Evolutionary conservation across 2,888 invertebrate genomes (phyloP), one percentile per base, ranked within the genome.

Genomic region (Amphiduros pacificus): DNA sequence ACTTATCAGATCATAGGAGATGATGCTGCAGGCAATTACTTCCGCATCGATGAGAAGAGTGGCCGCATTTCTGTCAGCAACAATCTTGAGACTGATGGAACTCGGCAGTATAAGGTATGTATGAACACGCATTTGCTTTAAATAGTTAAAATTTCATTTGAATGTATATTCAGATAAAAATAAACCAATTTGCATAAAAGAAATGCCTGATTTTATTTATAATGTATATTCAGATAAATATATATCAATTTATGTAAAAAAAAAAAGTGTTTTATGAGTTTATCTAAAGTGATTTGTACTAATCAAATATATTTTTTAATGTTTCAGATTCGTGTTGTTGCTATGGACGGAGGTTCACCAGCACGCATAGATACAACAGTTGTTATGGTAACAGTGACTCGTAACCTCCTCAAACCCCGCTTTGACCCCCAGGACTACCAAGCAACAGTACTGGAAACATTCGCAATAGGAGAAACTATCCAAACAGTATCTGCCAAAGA

Each of bases 1-100:
- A 66, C 66, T 27, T 78, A 73, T 66, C 65, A 67, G 53, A 74
- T 78, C 40, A 76, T 77, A 60, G 79, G 78, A 4, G 77, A 77
- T 64, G 75, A 74, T 51, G 32, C 66, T 1, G 74, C 78, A 2
- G 59, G 71, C 11, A 68, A 66, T 11, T 77, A 68, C 67, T 79
- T 79, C 67, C 55, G 55, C 26, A 74, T 79, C 29, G 67, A 74
- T 54, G 48, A 40, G 28, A 40, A 48, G 44, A 56, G 40, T 31
- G 70, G 69, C 0, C 11, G 28, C 11, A 60, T 71, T 14, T 65
- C 65, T 22, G 68, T 76, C 31, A 64, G 63, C 24, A 67, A 71
- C 24, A 68, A 70, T 55, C 65, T 77, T 36, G 64, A 68, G 2
- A 66, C 68, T 50, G 71, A 70, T 48, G 70, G 62, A 27, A 65